These are phyloP conservation scores for Pygoscelis adeliae DNA, from an alignment of 2,113 vertebrate species.

Conservation along the genomic window DNA sequence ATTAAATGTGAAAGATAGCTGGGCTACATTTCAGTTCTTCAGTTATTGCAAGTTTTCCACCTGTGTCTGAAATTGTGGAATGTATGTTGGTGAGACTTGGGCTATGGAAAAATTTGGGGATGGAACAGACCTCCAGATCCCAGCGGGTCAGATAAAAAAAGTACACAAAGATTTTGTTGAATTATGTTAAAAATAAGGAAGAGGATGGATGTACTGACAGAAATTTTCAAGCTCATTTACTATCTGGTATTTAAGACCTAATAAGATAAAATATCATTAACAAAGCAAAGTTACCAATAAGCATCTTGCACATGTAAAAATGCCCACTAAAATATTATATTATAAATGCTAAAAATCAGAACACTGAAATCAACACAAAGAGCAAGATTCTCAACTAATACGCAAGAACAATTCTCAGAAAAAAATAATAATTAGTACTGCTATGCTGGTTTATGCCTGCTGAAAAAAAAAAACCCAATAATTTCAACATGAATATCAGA, in stretches of 20 bases:
- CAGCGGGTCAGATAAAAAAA: not conserved
- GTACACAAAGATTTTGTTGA: not conserved
- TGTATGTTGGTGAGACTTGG: not conserved
- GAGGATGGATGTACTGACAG: not conserved
- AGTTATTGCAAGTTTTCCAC: not conserved
- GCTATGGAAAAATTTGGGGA: not conserved
- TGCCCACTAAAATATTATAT: not conserved
- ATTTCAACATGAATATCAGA: not conserved
- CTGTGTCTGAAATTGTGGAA: not conserved
- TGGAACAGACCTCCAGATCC: not conserved
- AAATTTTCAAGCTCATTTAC: not conserved
- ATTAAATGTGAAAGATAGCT: not conserved
- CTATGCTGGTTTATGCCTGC: not conserved
- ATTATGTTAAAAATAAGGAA: not conserved
- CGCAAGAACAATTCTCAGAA: rapidly evolving
- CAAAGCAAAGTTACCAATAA: not conserved
- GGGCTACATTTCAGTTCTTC: not conserved
- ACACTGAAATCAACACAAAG: not conserved
- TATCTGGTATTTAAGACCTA: not conserved
- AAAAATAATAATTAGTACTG: not conserved
- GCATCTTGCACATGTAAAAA: not conserved
- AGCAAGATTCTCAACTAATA: not conserved
- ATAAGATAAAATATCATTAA: not conserved
- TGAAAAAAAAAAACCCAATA: not conserved
- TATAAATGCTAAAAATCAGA: not conserved